Evolutionary conservation across 2,888 invertebrate species (phyloP), one percentile per base, ranked within the genome.

Genomic region (Nymphalis polychloros): DNA sequence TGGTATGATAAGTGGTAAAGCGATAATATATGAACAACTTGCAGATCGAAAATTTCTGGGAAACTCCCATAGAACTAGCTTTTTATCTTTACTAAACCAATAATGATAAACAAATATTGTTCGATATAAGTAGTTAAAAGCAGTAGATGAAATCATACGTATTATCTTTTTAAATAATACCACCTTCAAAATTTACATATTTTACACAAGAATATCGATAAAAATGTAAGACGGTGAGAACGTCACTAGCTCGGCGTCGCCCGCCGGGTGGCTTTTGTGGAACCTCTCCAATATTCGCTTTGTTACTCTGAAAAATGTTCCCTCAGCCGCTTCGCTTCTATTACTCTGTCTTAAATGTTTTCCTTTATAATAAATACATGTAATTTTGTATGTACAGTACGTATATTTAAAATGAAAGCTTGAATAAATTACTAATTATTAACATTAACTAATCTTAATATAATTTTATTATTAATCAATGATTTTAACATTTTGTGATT

Each of bases 201-300:
- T 3, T 41, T 8, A 31, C 27, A 31, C 23, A 55, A 66, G 52
- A 63, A 59, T 71, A 71, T 76, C 70, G 75, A 81, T 76, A 77
- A 73, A 72, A 64, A 73, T 35, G 63, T 53, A 64, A 72, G 64
- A 68, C 74, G 69, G 41, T 71, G 27, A 68, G 68, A 64, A 53
- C 79, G 76, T 71, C 78, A 73, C 79, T 78, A 76, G 66, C 73
- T 31, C 63, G 71, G 73, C 78, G 68, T 73, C 80, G 78, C 79
- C 81, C 78, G 80, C 73, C 84, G 84, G 82, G 82, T 86, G 87
- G 85, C 89, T 92, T 91, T 91, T 91, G 89, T 89, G 88, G 84
- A 84, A 84, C 81, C 88, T 87, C 91, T 92, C 90, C 90, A 90
- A 92, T 92, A 92, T 89, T 92, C 92, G 89, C 92, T 92, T 91